Evolutionary conservation across 2,797 vertebrate genomes (phyloP), one percentile per base, ranked within the genome.

Genomic region (Helicolenus hilgendorfi): DNA sequence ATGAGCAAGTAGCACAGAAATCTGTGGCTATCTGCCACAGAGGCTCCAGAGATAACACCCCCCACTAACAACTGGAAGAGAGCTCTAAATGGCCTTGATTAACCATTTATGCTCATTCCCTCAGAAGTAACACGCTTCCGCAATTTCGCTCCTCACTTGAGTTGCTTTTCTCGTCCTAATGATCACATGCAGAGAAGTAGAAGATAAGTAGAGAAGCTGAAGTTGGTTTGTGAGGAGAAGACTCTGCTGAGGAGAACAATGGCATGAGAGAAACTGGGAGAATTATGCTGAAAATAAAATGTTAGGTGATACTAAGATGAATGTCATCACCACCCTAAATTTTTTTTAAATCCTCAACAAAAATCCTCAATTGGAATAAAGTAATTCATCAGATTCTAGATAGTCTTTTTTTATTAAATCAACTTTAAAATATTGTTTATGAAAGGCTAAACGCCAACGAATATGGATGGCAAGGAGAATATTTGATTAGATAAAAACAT

Each of bases 1-100:
- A 33, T 36, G 70, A 72, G 58, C 67, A 60, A 62, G 83, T 38
- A 55, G 29, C 49, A 84, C 27, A 73, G 4, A 86, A 78, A 79
- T 77, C 69, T 65, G 63, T 79, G 70, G 70, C 84, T 72, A 68
- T 89, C 78, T 81, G 88, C 72, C 64, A 78, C 36, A 22, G 55
- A 53, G 62, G 65, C 76, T 67, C 35, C 27, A 72, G 67, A 84
- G 72, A 85, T 53, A 73, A 60, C 68, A 64, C 35, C 75, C 85
- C 45, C 72, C 58, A 67, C 69, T 8, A 72, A 84, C 70, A 60
- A 89, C 69, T 67, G 70, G 68, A 85, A 49, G 80, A 73, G 49
- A 59, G 45, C 58, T 79, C 76, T 92, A 89, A 87, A 84, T 91
- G 72, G 84, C 71, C 86, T 84, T 92, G 92, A 94, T 94, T 91